These are phyloP conservation scores for Notarius quadriscutis DNA, from an alignment of 2,113 vertebrate species.

Conservation along the genomic window DNA sequence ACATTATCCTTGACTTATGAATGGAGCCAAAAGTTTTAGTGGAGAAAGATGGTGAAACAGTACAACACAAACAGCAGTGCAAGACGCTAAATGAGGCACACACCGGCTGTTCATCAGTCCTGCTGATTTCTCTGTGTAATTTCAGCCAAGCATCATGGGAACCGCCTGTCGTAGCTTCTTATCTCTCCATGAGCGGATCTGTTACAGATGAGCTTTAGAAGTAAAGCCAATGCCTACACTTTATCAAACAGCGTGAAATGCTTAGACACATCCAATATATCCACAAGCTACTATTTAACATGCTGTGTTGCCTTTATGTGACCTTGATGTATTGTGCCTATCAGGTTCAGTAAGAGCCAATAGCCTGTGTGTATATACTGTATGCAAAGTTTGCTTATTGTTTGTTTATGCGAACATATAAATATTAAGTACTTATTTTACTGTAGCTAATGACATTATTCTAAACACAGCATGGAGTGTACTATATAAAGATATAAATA, in stretches of 20 bases:
- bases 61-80: neutral
- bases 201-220: constrained; percentile 30
- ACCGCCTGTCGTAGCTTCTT: constrained; percentile 30
- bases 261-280: constrained; percentile 25
- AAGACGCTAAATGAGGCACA: constrained; percentile 25
- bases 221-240: constrained; percentile 28
- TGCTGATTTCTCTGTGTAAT: constrained; percentile 43
- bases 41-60: constrained; percentile 11
- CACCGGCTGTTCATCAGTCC: constrained; percentile 32
- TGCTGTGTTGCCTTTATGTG: constrained; percentile 17
- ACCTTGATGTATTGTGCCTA: constrained; percentile 18
- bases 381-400: neutral
- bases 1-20: neutral
- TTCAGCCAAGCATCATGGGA: constrained; percentile 34
- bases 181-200: constrained; percentile 19
- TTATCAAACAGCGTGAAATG: constrained; percentile 43
- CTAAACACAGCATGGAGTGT: neutral
- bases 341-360: neutral
- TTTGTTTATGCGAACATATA: neutral
- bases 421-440: neutral
- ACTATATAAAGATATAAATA: neutral
- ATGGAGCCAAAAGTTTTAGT: constrained; percentile 10
- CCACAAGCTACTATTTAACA: constrained; percentile 17
- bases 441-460: neutral
- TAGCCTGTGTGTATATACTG: neutral